Conservation (phyloP, 2,797 vertebrate species). For the Phylloscopus collybita region DNA sequence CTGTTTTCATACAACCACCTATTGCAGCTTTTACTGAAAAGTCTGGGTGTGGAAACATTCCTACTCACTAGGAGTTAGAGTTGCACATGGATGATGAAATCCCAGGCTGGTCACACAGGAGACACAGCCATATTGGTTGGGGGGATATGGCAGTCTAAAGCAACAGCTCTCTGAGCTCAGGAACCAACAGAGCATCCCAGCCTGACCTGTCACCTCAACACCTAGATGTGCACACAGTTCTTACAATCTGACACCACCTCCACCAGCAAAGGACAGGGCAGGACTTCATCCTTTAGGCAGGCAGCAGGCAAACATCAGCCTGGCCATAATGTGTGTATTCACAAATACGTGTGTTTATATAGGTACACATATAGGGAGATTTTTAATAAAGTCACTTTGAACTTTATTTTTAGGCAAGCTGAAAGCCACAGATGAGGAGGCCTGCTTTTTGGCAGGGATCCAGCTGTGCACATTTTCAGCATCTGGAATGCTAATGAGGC, state of each 20-base stretch:
- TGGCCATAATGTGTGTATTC: neutral
- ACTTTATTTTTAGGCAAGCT: conserved; percentile 46
- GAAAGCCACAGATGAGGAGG: conserved; percentile 39
- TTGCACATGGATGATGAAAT: neutral
- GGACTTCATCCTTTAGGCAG: neutral
- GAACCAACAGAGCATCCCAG: neutral
- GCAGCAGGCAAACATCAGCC: neutral
- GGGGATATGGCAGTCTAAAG: neutral
- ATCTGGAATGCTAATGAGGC: conserved; percentile 72
- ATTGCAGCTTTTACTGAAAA: neutral
- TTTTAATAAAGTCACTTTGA: conserved; percentile 52
- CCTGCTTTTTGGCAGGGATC: conserved; percentile 41
- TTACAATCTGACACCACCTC: neutral
- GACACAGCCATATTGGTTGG: neutral
- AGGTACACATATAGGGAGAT: neutral
- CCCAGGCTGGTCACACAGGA: neutral
- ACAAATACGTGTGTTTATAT: neutral
- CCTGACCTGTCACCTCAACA: neutral
- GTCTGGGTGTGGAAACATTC: neutral
- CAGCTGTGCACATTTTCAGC: conserved; percentile 68
- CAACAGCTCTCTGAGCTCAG: neutral
- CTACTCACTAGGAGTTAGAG: neutral
- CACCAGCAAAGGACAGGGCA: neutral
- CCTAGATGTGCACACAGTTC: neutral
- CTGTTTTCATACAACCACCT: neutral